Base-by-base conservation (phyloP, 1,140 invertebrate species). In the Nylanderia fulva region DNA sequence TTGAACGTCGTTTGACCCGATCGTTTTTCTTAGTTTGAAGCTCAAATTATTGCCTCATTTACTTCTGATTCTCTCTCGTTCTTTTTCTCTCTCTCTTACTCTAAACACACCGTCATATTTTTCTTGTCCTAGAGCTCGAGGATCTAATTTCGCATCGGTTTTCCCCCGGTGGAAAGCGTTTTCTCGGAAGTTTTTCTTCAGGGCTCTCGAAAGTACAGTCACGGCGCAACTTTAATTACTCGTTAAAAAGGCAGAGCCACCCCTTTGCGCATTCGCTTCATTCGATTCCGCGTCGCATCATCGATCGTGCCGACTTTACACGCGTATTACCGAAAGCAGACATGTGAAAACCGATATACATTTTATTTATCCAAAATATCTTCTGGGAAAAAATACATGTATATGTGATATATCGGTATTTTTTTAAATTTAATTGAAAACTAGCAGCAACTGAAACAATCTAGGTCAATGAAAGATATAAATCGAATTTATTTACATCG, bases 221-320 rank as follows among this genome's bases (percentile, higher is more conserved):
- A 8, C 68, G 18, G 52, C 15, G 52, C 52, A 42, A 71, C 77
- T 80, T 80, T 72, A 72, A 82, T 82, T 72, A 45, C 77, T 72
- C 66, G 77, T 58, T 72, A 72, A 82, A 82, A 33, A 72, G 66
- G 54, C 36, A 80, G 64, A 58, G 27, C 18, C 39, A 9, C 15
- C 42, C 39, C 77, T 66, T 79, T 39, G 75, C 77, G 77, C 64
- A 39, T 29, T 56, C 24, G 64, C 18, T 27, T 39, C 36, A 63
- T 21, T 15, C 61, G 29, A 66, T 79, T 39, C 27, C 75, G 42
- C 33, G 24, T 48, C 71, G 71, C 52, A 24, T 42, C 72, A 75
- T 75, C 56, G 72, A 75, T 75, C 72, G 54, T 15, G 69, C 21
- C 54, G 33, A 36, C 72, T 60, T 75, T 61, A 60, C 33, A 39